Evolutionary conservation across 2,113 vertebrate species (phyloP).

Genomic region (Oriolus oriolus): DNA sequence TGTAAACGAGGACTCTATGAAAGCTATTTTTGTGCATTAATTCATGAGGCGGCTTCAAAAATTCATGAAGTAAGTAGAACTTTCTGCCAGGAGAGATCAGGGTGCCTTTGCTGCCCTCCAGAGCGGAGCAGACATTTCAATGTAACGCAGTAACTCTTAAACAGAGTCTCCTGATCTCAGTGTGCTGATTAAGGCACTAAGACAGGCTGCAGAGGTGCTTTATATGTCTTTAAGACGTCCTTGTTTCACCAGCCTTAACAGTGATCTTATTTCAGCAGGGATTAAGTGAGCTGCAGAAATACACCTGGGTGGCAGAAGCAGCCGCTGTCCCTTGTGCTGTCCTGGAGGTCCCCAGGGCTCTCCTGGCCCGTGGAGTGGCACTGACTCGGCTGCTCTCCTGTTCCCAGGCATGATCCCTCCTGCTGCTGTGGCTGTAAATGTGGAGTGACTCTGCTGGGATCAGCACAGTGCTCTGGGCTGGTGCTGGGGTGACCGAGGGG

Average conservation of each 20-base stretch:
- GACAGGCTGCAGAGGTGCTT: slow-evolving; percentile 13
- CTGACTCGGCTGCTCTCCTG: accelerated
- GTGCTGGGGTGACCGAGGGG: background rate
- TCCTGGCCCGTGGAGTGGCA: accelerated
- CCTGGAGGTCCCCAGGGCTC: accelerated
- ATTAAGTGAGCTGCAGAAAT: background rate
- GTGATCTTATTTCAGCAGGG: slow-evolving; percentile 27
- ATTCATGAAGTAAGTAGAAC: slow-evolving; percentile 58
- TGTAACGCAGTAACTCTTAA: background rate
- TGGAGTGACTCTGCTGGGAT: background rate
- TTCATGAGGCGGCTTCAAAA: slow-evolving; percentile 67
- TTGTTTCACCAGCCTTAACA: slow-evolving; percentile 49
- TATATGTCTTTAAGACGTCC: slow-evolving; percentile 49
- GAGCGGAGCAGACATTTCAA: slow-evolving; percentile 31
- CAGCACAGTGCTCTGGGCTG: background rate
- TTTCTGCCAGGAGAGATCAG: slow-evolving; percentile 20
- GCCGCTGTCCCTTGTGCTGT: background rate
- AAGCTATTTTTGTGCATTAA: slow-evolving; percentile 59
- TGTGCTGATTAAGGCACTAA: background rate
- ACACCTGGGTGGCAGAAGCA: background rate
- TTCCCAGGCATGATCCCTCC: background rate
- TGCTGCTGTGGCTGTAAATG: background rate
- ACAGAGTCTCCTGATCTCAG: background rate
- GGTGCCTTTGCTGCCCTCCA: background rate
- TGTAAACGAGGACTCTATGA: slow-evolving; percentile 39